Base-by-base conservation (phyloP, 2,113 vertebrate genomes). In the Piprites chloris region DNA sequence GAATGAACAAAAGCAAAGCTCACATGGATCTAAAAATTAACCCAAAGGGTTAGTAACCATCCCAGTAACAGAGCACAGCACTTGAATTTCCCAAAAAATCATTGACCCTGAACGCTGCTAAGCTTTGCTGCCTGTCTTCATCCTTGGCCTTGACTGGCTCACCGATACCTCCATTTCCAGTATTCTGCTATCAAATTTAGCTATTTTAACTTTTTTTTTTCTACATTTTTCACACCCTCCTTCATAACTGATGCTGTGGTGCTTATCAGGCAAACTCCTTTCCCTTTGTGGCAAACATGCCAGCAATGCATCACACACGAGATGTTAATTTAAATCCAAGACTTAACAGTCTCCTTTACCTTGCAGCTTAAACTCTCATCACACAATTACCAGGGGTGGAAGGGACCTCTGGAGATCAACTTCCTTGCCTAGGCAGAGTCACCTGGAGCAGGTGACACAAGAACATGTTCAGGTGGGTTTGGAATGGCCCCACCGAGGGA, bases 291-390 rank as follows among this genome's bases (percentile, higher is more conserved):
- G 11, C 44, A 83, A 18, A 49, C n/a, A 6, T 10, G 12, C 11
- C 50, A 88, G 28, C 58, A 86, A 46, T 0, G 3, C 9, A 47
- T 33, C 24, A 17, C 3, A 18, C 0, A 1, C 0, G 2, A 89
- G 14, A 33, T 2, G 15, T 8, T 6, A 21, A 67, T 27, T 65
- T 33, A 50, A 89, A 42, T 42, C 50, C 53, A 44, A 88, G 37
- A 58, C 20, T 52, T 20, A 24, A 59, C 4, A 0, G 21, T 32
- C 35, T 79, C 16, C 20, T 87, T 35, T 15, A 22, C n/a, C 35
- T 63, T 37, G 9, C 21, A 41, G 22, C 22, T 85, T 14, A 47
- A 81, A 8, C 52, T 62, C 7, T 30, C 46, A 41, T 12, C 63
- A 49, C 9, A 47, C 7, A 53, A 55, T 9, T 35, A 32, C 13